These are phyloP conservation scores for Artemia sp. DNA, from an alignment of 2,888 invertebrate genomes.

Conservation along the genomic window DNA sequence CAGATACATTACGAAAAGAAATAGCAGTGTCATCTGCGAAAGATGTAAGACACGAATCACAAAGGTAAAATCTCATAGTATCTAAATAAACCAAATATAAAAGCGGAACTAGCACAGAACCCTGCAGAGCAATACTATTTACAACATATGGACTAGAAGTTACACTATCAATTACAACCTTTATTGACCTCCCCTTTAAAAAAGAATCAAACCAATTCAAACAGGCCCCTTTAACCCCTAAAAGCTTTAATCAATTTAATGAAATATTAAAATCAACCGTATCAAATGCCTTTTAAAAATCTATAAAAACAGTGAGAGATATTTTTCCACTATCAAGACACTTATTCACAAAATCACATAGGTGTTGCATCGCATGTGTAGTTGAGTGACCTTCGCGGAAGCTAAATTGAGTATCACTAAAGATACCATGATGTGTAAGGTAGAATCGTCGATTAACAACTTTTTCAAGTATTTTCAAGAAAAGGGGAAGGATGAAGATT, in stretches of 20 bases:
- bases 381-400: neutral
- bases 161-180: neutral
- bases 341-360: neutral
- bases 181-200: neutral
- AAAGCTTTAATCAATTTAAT: neutral
- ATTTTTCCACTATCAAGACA: neutral
- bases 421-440: neutral
- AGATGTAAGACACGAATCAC: neutral
- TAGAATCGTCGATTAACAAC: neutral
- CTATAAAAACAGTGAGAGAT: too few species aligned
- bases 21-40: neutral
- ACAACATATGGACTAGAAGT: too few species aligned
- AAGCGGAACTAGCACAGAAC: too few species aligned
- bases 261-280: neutral
- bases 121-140: too few species aligned
- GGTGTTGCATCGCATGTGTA: neutral
- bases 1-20: neutral
- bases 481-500: too few species aligned
- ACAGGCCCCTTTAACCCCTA: neutral
- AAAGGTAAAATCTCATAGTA: too few species aligned
- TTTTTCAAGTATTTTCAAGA: too few species aligned
- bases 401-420: neutral
- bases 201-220: neutral
- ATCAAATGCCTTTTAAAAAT: too few species aligned
- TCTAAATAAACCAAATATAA: too few species aligned